phyloP scores from a whole-genome alignment of 2,113 vertebrate species.

The Percopsis transmontana region DNA sequence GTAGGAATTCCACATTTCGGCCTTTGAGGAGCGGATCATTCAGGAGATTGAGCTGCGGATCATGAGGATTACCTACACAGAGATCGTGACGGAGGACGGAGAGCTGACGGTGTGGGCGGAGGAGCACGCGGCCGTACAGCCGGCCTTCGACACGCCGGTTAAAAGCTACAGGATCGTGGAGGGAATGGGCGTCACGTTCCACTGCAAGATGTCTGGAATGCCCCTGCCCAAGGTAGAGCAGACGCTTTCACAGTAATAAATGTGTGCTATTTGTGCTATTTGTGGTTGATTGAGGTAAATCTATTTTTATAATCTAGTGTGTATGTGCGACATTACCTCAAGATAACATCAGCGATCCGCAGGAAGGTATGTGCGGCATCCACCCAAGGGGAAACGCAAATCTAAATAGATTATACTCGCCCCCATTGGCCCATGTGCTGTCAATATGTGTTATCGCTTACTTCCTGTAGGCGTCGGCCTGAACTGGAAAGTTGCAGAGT shows the following conservation, averaged over 20 bases:
- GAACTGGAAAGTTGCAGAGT: too few species aligned
- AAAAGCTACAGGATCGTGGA: constrained; percentile 96
- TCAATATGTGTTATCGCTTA: too few species aligned
- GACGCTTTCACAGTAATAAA: too few species aligned
- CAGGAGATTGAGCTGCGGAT: constrained; percentile 96
- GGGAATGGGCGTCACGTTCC: constrained; percentile 93
- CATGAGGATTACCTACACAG: constrained; percentile 89
- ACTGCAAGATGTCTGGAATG: constrained; percentile 90
- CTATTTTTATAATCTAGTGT: too few species aligned
- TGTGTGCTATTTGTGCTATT: too few species aligned
- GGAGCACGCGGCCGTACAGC: constrained; percentile 85
- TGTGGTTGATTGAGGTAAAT: too few species aligned
- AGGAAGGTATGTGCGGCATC: too few species aligned
- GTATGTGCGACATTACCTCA: too few species aligned
- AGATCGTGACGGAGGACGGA: constrained; percentile 91
- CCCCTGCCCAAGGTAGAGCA: constrained; percentile 90
- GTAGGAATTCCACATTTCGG: constrained; percentile 93
- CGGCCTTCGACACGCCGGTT: constrained; percentile 86
- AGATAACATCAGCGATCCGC: too few species aligned
- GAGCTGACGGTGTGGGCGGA: constrained; percentile 82
- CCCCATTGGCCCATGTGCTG: too few species aligned
- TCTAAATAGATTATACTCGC: too few species aligned
- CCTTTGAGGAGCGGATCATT: constrained; percentile 95
- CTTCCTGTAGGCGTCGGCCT: too few species aligned
- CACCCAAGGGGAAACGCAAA: background rate